phyloP scores from a whole-genome alignment of 1,140 invertebrate genomes.

The Drosophila tani region DNA sequence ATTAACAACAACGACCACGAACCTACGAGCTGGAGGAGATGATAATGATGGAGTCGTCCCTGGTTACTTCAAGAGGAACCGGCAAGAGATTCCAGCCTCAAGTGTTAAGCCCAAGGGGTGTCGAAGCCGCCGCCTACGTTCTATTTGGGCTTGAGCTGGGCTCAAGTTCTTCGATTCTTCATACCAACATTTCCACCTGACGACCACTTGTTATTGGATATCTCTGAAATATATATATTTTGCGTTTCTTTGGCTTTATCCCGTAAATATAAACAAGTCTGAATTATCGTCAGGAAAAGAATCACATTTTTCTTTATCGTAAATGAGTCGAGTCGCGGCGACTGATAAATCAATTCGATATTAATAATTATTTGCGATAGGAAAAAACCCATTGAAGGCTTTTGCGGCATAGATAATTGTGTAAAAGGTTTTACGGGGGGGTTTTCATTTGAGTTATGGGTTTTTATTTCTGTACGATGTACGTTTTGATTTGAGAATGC shows the following conservation, averaged over 20 bases:
- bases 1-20: background rate
- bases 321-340: constrained; percentile 9
- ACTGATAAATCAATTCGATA: constrained; percentile 16
- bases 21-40: background rate
- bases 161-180: constrained; percentile 6
- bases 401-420: background rate
- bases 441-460: constrained; percentile 9
- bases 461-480: background rate
- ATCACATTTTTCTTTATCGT: constrained; percentile 32
- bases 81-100: background rate
- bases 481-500: background rate
- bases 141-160: background rate
- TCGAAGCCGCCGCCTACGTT: background rate
- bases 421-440: background rate
- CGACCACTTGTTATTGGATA: constrained; percentile 24
- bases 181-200: constrained; percentile 1
- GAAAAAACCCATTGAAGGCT: constrained; percentile 9
- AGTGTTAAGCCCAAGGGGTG: background rate
- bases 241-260: constrained; percentile 18
- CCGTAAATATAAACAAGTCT: constrained; percentile 22
- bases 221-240: constrained; percentile 21
- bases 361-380: background rate
- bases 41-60: background rate
- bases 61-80: background rate
- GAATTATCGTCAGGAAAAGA: constrained; percentile 23